These are phyloP conservation scores for Microcebus griseorufus DNA, from an alignment of 2,113 vertebrate species.

Conservation along the genomic window DNA sequence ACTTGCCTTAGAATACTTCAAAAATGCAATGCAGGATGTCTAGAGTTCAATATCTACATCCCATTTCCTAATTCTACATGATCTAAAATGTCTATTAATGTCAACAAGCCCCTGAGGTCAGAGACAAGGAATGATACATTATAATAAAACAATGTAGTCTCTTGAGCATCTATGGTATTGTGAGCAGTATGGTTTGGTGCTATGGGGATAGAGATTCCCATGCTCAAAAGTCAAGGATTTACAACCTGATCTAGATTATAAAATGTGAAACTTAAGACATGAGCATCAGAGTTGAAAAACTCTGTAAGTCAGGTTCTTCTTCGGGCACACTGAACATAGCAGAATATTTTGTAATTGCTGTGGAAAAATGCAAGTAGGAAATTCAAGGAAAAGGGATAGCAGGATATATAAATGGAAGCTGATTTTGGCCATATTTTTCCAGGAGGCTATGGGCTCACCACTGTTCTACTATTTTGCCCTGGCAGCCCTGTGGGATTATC, in stretches of 20 bases:
- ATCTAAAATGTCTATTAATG: background rate
- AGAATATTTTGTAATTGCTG: background rate
- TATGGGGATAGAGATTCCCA: background rate
- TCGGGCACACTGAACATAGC: background rate
- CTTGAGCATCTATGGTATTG: background rate
- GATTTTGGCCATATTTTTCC: conserved; percentile 4
- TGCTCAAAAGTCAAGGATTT: background rate
- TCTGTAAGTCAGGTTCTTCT: background rate
- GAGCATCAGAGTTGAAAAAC: background rate
- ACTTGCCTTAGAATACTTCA: background rate
- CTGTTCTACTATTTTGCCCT: conserved; percentile 1
- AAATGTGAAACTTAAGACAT: background rate
- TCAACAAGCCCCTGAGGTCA: background rate
- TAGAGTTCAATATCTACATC: background rate
- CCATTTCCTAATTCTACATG: background rate
- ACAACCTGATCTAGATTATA: background rate
- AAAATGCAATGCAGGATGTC: background rate
- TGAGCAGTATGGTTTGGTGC: background rate
- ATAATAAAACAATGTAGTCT: background rate
- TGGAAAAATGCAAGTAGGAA: background rate
- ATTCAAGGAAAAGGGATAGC: background rate
- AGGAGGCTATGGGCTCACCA: conserved; percentile 52
- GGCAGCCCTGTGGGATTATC: conserved; percentile 38
- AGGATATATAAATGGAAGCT: conserved; percentile 48
- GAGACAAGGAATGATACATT: background rate